phyloP scores from a whole-genome alignment of 2,113 vertebrate species.

The Istiophorus platypterus region DNA sequence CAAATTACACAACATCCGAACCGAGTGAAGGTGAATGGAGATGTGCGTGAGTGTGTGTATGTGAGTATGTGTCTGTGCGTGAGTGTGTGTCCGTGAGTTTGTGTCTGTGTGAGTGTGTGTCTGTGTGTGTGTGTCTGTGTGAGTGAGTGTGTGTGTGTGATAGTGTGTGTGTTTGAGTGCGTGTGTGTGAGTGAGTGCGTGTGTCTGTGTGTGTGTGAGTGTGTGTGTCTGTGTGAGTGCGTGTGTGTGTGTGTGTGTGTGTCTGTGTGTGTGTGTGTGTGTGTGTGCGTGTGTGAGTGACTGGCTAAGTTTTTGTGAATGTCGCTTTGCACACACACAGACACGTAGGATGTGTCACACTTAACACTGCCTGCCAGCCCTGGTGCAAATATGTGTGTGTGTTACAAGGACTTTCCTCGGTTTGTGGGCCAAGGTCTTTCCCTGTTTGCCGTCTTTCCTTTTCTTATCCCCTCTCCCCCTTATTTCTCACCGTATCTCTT shows the following conservation, averaged over 20 bases:
- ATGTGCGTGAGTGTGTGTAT: not conserved
- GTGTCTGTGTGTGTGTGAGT: conserved; percentile 29
- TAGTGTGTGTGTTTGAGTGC: conserved; percentile 29
- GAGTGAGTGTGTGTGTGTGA: conserved; percentile 25
- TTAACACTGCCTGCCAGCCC: conserved; percentile 33
- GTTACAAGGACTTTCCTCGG: too few species aligned
- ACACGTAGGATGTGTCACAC: conserved; percentile 50
- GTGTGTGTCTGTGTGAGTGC: conserved; percentile 29
- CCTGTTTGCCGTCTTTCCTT: conserved; percentile 20
- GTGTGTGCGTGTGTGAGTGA: conserved; percentile 26
- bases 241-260: conserved; percentile 29
- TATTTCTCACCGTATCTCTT: not conserved
- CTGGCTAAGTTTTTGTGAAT: conserved; percentile 5
- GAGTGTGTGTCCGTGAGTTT: too few species aligned
- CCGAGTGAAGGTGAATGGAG: conserved; percentile 36
- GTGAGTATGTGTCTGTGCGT: too few species aligned
- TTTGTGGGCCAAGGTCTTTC: conserved; percentile 37
- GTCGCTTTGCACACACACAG: conserved; percentile 6
- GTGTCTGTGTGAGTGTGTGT: too few species aligned
- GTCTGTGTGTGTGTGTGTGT: conserved; percentile 31
- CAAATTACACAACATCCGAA: conserved; percentile 11
- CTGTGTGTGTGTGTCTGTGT: conserved; percentile 28
- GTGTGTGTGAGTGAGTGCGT: conserved; percentile 25
- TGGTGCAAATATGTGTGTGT: not conserved
- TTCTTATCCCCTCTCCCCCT: conserved; percentile 22